Conservation (phyloP, 1,140 invertebrate species). For the Neuroterus valhalla region DNA sequence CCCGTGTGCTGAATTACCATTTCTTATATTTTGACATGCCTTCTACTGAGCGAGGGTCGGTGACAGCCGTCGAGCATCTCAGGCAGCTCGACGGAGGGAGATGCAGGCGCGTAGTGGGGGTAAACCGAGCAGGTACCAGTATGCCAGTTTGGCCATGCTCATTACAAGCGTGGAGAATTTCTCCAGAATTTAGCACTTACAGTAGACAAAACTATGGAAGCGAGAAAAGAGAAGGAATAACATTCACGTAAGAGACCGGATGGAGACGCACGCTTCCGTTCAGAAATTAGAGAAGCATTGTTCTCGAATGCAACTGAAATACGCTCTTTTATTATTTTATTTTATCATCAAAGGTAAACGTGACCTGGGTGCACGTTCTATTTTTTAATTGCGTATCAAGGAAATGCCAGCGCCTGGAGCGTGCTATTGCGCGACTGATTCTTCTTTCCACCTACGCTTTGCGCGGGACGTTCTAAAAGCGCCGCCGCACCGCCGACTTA, state of each 20-base stretch:
- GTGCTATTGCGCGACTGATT: conserved; percentile 22
- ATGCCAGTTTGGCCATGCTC: too few relatives aligned
- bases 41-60: too few relatives aligned
- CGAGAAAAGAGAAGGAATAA: neutral
- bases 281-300: conserved; percentile 16
- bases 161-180: too few relatives aligned
- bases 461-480: conserved; percentile 2
- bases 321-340: conserved; percentile 10
- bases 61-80: too few relatives aligned
- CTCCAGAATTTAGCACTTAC: neutral
- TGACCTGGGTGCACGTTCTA: conserved; percentile 26
- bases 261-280: conserved; percentile 24
- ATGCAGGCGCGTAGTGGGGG: too few relatives aligned
- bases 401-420: conserved; percentile 5
- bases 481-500: neutral
- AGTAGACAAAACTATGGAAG: neutral
- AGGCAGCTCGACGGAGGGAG: too few relatives aligned
- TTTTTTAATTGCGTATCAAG: conserved; percentile 30
- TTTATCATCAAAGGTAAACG: conserved; percentile 16
- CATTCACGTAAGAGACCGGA: conserved; percentile 12
- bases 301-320: conserved; percentile 18
- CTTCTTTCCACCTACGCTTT: conserved; percentile 14
- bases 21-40: too few relatives aligned
- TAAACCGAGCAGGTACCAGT: too few relatives aligned
- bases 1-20: too few relatives aligned